Evolutionary conservation across 2,797 vertebrate genomes (phyloP).

Genomic region (Poecilia picta): DNA sequence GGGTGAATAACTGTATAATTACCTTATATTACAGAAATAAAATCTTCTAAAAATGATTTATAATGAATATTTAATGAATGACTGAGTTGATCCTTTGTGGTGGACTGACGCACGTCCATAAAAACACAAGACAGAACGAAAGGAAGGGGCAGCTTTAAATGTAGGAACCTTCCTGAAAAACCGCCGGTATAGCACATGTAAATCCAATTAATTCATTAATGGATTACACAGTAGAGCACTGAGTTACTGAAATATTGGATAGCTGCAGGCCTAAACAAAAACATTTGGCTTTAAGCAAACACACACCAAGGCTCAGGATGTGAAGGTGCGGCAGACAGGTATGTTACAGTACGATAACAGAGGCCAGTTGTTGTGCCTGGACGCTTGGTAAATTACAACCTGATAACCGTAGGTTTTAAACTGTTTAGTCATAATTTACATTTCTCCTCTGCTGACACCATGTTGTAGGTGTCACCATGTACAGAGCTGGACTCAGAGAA

Average conservation of each 20-base stretch:
- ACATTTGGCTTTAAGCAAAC: conserved; percentile 4
- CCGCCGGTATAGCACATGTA: not conserved
- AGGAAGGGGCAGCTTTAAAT: not conserved
- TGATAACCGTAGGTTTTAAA: not conserved
- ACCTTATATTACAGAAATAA: not conserved
- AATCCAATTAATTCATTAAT: not conserved
- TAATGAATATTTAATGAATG: not conserved
- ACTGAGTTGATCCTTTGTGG: not conserved
- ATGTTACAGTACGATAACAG: not conserved
- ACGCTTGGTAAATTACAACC: not conserved
- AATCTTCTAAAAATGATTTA: not conserved
- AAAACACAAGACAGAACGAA: not conserved
- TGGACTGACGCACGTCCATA: not conserved
- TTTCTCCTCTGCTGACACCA: not conserved
- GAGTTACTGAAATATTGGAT: conserved; percentile 1
- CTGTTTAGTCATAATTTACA: not conserved
- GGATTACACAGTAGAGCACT: not conserved
- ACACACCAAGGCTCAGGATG: not conserved
- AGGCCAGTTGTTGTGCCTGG: not conserved
- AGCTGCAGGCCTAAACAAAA: not conserved
- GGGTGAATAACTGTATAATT: not conserved
- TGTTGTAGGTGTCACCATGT: not conserved
- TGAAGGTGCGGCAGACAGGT: not conserved
- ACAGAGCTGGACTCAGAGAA: not conserved
- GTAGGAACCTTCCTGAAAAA: not conserved